phyloP scores from a whole-genome alignment of 1,140 invertebrate genomes.

The Listronotus bonariensis region DNA sequence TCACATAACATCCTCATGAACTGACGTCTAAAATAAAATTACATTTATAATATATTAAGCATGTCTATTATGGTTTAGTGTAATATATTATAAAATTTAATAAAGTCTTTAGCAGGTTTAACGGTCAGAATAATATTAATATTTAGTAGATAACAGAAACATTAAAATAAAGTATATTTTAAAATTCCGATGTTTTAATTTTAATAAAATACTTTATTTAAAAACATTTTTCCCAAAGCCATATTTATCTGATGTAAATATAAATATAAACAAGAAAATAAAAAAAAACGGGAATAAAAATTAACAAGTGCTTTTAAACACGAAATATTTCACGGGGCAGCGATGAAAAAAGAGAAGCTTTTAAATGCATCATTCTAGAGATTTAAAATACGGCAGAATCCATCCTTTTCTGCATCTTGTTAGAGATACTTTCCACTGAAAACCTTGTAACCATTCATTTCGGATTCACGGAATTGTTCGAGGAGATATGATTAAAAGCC shows the following conservation, averaged over 20 bases:
- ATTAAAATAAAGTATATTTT: too few relatives aligned
- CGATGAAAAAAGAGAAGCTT: slow-evolving; percentile 14
- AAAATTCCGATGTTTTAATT: too few relatives aligned
- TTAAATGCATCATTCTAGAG: slow-evolving; percentile 23
- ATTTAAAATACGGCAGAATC: slow-evolving; percentile 35
- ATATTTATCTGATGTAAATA: neutral
- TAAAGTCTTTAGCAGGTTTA: too few relatives aligned
- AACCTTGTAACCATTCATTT: slow-evolving; percentile 45
- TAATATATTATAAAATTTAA: too few relatives aligned
- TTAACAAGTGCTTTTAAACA: slow-evolving; percentile 11
- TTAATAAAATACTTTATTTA: too few relatives aligned
- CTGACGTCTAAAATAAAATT: too few relatives aligned
- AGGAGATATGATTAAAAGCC: slow-evolving; percentile 52
- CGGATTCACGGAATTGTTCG: slow-evolving; percentile 44
- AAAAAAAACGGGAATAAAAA: slow-evolving; percentile 12
- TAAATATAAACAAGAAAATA: slow-evolving; percentile 9
- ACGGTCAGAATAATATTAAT: too few relatives aligned
- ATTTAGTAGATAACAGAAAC: too few relatives aligned
- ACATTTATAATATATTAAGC: too few relatives aligned
- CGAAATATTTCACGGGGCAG: slow-evolving; percentile 18
- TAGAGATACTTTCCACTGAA: slow-evolving; percentile 33
- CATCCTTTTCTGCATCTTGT: slow-evolving; percentile 42
- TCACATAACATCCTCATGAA: too few relatives aligned
- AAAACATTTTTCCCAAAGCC: too few relatives aligned
- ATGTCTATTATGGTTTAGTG: too few relatives aligned